Base-by-base conservation (phyloP, 2,888 invertebrate genomes). In the Apamea monoglypha region DNA sequence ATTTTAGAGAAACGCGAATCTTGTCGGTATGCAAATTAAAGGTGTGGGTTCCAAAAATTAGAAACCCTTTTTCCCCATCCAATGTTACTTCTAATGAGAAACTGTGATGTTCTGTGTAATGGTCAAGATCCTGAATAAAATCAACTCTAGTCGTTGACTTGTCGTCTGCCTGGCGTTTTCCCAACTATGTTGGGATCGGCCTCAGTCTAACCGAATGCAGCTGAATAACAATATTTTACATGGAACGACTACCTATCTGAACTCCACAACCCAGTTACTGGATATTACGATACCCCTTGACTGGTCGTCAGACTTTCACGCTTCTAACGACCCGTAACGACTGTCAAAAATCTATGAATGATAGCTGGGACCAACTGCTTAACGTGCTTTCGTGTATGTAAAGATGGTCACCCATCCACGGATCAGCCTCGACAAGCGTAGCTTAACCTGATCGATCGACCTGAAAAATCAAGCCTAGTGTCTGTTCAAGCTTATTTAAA, bases 1-100 rank as follows among this genome's bases (percentile, higher is more conserved):
- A 73, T 80, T 85, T 80, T 61, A 64, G 72, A 63, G 70, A 29
- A 79, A 74, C 56, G 71, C 4, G 21, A 68, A 81, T 71, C 25
- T 68, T 36, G 76, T 29, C 36, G 75, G 73, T 77, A 85, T 85
- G 83, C 71, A 83, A 85, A 85, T 85, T 36, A 63, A 77, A 77
- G 50, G 69, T 63, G 36, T 53, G 69, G 50, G 59, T 6, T 44
- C 70, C 14, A 47, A 59, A 73, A 74, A 61, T 78, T 69, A 16
- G 29, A 63, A 73, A 32, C 74, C 74, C 77, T 44, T 75, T 73
- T 74, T 36, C 21, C 25, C 21, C 44, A 69, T 70, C 21, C 50
- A 63, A 50, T 61, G 59, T 56, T 14, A 8, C 12, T 40, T 66
- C 16, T 59, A 67, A 82, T 82, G 67, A 72, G 47, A 32, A 77